Conservation (phyloP, 2,888 invertebrate genomes). For the Meta bourneti region DNA sequence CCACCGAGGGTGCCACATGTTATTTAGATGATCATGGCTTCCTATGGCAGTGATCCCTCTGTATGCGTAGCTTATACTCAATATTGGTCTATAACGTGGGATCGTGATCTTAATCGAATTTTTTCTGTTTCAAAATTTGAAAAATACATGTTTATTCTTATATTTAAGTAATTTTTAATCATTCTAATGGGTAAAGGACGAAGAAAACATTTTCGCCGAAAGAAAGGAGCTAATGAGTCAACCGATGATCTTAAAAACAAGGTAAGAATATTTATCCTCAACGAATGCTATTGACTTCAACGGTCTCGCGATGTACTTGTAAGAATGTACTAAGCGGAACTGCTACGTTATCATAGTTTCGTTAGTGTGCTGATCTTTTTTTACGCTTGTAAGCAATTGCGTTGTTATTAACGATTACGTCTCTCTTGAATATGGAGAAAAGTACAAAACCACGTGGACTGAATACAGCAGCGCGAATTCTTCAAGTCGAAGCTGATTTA, state of each 20-base stretch:
- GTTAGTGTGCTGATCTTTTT: not conserved
- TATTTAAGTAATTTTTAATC: not conserved
- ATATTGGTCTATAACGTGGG: no score
- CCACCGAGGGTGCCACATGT: no score
- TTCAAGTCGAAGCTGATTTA: not conserved
- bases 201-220: conserved; percentile 54
- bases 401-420: not conserved
- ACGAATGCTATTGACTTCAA: not conserved
- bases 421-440: conserved; percentile 10
- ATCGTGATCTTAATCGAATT: no score
- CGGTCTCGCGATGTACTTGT: not conserved
- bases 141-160: no score
- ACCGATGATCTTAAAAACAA: not conserved
- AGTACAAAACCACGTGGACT: not conserved
- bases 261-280: not conserved
- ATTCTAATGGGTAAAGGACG: conserved; percentile 55
- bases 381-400: not conserved
- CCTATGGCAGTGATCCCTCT: no score
- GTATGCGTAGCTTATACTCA: no score
- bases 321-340: conserved; percentile 16
- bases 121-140: no score
- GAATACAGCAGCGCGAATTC: not conserved
- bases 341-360: conserved; percentile 11
- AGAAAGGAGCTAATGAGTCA: not conserved
- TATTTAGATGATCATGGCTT: no score